phyloP scores from a whole-genome alignment of 2,113 vertebrate species.

The Mystacornis crossleyi region DNA sequence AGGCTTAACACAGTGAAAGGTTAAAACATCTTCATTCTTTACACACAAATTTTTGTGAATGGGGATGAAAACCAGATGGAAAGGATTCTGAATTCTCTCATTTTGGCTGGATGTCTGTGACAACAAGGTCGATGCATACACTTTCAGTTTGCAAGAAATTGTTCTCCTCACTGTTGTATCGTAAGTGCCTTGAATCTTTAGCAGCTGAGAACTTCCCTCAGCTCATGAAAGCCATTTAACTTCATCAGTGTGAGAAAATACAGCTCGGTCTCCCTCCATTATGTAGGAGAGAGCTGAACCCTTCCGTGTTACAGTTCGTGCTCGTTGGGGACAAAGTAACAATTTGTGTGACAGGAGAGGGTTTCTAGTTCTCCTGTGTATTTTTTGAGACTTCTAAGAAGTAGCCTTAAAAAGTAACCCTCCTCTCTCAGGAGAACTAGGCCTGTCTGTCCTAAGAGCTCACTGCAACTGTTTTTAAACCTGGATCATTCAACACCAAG shows the following conservation, averaged over 20 bases:
- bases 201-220: neutral
- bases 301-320: rapidly evolving
- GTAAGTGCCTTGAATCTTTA: neutral
- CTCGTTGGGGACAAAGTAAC: neutral
- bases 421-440: neutral
- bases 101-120: neutral
- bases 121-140: neutral
- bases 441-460: neutral
- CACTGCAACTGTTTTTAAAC: neutral
- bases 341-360: neutral
- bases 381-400: neutral
- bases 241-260: neutral
- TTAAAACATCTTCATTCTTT: neutral
- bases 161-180: neutral
- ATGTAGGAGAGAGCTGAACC: neutral
- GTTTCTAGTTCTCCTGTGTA: neutral
- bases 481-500: neutral
- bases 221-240: neutral
- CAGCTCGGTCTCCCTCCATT: rapidly evolving
- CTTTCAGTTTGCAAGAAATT: neutral
- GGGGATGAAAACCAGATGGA: neutral
- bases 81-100: neutral
- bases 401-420: neutral
- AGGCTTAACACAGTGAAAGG: neutral
- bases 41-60: neutral